A percentile compares a stretch with the other conserved stretches of the same genome.
Evolutionary conservation across 1,140 invertebrate species (phyloP).

Genomic region (Paraescarpia echinospica): DNA sequence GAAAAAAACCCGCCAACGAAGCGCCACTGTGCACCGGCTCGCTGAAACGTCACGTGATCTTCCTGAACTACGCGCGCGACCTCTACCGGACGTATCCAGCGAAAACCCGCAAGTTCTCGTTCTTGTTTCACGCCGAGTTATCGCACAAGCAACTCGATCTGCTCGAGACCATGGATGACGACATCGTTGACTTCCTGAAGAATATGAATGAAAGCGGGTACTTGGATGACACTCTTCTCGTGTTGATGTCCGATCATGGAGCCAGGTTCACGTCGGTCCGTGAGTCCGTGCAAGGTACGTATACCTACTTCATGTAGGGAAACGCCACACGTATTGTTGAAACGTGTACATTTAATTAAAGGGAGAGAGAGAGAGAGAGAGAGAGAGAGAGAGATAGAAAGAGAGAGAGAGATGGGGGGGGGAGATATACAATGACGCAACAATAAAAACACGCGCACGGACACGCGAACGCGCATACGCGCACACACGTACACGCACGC

Average conservation of each 20-base stretch:
- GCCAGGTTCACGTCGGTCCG: conserved; percentile 37
- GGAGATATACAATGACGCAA: too few relatives aligned
- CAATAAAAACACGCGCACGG: too few relatives aligned
- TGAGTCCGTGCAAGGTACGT: conserved; percentile 72
- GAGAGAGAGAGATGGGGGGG: too few relatives aligned
- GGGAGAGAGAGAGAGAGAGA: too few relatives aligned
- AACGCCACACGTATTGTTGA: too few relatives aligned
- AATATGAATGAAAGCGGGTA: conserved; percentile 30
- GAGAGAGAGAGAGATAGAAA: too few relatives aligned
- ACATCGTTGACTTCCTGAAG: conserved; percentile 33
- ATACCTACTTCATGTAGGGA: too few relatives aligned
- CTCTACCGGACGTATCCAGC: too few relatives aligned
- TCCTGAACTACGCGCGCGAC: conserved; percentile 70
- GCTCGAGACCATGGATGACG: conserved; percentile 58
- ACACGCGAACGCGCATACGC: too few relatives aligned
- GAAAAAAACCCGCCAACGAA: conserved; percentile 36
- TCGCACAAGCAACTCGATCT: conserved; percentile 36
- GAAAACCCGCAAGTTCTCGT: conserved; percentile 13
- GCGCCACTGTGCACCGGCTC: conserved; percentile 70
- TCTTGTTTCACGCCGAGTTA: conserved; percentile 29
- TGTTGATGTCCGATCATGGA: conserved; percentile 47
- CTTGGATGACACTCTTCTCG: conserved; percentile 39
- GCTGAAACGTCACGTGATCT: conserved; percentile 71
- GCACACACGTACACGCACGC: too few relatives aligned
- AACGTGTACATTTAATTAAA: too few relatives aligned